Conservation (phyloP, 2,113 vertebrate genomes). For the Sisor rabdophorus region DNA sequence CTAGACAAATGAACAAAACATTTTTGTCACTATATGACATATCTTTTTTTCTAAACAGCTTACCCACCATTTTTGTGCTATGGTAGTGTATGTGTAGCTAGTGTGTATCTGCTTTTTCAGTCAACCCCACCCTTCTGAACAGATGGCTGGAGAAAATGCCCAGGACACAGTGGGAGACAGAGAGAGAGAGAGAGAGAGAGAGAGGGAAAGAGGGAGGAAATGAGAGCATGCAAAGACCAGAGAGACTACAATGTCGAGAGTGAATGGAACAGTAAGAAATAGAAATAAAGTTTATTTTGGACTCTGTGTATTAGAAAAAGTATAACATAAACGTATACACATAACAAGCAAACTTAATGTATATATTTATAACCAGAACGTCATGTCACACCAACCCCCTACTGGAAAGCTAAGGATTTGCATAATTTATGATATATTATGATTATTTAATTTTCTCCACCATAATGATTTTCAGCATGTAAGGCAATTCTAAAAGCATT, state of each 20-base stretch:
- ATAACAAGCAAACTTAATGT: not conserved
- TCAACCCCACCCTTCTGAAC: constrained; percentile 64
- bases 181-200: constrained; percentile 47
- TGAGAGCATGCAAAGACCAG: not conserved
- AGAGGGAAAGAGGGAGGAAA: constrained; percentile 40
- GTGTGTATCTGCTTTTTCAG: constrained; percentile 67
- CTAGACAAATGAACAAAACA: not conserved
- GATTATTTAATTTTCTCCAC: constrained; percentile 44
- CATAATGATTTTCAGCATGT: constrained; percentile 54
- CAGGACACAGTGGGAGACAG: constrained; percentile 63
- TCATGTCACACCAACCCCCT: constrained; percentile 13
- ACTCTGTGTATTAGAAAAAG: not conserved
- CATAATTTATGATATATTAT: constrained; percentile 66
- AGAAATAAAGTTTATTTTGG: not conserved
- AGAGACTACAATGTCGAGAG: not conserved
- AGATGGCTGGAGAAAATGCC: constrained; percentile 67
- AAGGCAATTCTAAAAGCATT: constrained; percentile 32
- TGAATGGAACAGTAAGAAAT: constrained; percentile 30
- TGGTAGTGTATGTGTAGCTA: constrained; percentile 64
- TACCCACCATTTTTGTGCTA: constrained; percentile 44
- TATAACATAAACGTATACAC: not conserved
- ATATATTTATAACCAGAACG: not conserved
- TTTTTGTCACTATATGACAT: not conserved
- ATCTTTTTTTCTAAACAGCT: not conserved
- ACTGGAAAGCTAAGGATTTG: constrained; percentile 46